These are phyloP conservation scores for Natrix natrix DNA, from an alignment of 2,797 vertebrate genomes.

Conservation along the genomic window DNA sequence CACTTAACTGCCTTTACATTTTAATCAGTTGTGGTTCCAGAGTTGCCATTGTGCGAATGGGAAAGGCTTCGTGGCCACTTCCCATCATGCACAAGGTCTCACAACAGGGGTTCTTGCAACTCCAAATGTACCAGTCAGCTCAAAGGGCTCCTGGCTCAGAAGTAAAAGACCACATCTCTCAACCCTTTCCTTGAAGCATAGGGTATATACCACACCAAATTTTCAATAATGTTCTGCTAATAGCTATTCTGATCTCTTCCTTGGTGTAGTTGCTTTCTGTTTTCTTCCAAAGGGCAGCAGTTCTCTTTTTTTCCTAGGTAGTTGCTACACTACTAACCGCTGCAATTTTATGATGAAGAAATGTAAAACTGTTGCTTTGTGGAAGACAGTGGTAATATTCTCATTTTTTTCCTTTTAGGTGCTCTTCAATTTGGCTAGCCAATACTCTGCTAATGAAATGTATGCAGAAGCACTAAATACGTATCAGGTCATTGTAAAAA, in stretches of 20 bases:
- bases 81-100: background rate
- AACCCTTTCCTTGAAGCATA: background rate
- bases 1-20: background rate
- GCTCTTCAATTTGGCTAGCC: slow-evolving; percentile 93
- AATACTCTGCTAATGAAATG: slow-evolving; percentile 95
- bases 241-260: background rate
- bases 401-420: slow-evolving; percentile 76
- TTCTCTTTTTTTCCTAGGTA: background rate
- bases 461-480: slow-evolving; percentile 93
- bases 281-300: background rate
- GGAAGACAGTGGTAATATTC: background rate
- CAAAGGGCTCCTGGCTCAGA: background rate
- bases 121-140: background rate
- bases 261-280: background rate
- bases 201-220: background rate
- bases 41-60: background rate
- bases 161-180: background rate
- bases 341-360: background rate
- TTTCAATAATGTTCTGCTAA: background rate
- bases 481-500: slow-evolving; percentile 96
- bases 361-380: slow-evolving; percentile 25
- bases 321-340: background rate
- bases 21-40: background rate
- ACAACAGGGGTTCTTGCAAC: background rate
- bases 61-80: background rate